phyloP scores from a whole-genome alignment of 2,797 vertebrate species.

The Zalophus californianus region DNA sequence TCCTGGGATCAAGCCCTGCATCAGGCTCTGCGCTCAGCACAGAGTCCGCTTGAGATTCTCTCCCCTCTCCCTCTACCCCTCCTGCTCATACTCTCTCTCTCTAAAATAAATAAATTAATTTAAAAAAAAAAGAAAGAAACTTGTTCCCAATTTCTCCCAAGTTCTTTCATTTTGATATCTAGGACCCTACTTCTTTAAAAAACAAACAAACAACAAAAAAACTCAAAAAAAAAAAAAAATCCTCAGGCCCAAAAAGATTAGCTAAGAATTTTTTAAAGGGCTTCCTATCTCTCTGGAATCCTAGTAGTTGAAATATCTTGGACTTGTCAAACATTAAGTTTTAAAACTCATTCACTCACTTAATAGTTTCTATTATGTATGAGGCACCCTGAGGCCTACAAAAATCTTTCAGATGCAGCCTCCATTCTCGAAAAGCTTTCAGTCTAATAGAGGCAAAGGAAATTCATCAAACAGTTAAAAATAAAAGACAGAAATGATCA shows the following conservation, averaged over 20 bases:
- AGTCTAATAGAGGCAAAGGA: conserved; percentile 41
- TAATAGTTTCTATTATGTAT: background rate
- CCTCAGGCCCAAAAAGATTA: background rate
- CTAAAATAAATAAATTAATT: no score
- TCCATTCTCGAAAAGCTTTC: background rate
- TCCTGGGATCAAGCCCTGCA: no score
- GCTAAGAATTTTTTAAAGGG: background rate
- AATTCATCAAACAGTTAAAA: background rate
- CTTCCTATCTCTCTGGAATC: conserved; percentile 46
- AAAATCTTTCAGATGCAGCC: conserved; percentile 6
- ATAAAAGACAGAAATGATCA: background rate
- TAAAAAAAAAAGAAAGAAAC: background rate
- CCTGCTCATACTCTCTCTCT: no score
- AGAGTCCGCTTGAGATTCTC: no score
- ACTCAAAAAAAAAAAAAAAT: background rate
- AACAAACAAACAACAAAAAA: background rate
- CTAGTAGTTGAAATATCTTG: background rate
- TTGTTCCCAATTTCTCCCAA: background rate
- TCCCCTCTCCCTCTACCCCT: no score
- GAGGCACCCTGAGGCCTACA: background rate
- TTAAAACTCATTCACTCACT: background rate
- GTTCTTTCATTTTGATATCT: background rate
- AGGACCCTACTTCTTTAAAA: background rate
- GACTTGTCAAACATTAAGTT: background rate
- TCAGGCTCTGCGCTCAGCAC: no score